Percentiles rank a stretch among this genome's conserved stretches.
phyloP scores from a whole-genome alignment of 1,140 invertebrate genomes.

The Aphelinus certus region DNA sequence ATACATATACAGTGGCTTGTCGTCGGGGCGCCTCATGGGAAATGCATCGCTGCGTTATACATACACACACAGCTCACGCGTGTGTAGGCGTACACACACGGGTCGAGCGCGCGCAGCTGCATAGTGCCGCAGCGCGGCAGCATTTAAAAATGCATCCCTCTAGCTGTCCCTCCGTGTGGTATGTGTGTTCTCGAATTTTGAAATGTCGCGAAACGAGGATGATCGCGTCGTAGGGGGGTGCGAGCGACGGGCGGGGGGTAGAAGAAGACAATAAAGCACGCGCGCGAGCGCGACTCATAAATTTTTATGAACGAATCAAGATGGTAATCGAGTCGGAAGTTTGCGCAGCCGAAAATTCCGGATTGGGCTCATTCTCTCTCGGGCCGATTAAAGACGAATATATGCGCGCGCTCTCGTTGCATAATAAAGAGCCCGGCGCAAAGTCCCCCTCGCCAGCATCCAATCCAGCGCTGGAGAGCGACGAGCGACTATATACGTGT shows the following conservation, averaged over 20 bases:
- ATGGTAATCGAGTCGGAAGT: slow-evolving; percentile 16
- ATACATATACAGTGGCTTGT: too few species aligned
- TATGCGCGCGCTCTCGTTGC: slow-evolving; percentile 22
- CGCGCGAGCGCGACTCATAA: background rate
- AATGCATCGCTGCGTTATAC: slow-evolving; percentile 1
- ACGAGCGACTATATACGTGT: too few species aligned
- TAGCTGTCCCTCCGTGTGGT: too few species aligned
- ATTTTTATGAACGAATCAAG: slow-evolving; percentile 30
- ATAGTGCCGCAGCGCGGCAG: background rate
- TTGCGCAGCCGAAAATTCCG: slow-evolving; percentile 1
- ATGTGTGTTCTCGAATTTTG: background rate
- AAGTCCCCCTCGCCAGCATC: too few species aligned
- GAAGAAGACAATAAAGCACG: background rate
- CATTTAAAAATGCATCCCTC: slow-evolving; percentile 22
- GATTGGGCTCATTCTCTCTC: slow-evolving; percentile 1
- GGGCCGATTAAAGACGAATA: background rate
- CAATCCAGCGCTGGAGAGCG: too few species aligned
- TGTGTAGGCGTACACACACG: too few species aligned
- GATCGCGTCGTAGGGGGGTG: too few species aligned
- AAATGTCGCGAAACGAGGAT: background rate
- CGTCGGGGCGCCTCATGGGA: slow-evolving; percentile 6
- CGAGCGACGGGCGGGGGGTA: background rate
- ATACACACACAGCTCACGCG: too few species aligned
- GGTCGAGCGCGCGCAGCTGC: too few species aligned
- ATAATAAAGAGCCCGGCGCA: slow-evolving; percentile 9